A percentile compares a stretch with the other conserved stretches of the same genome.
Evolutionary conservation across 2,888 invertebrate genomes (phyloP).

Genomic region (Spodoptera littoralis): DNA sequence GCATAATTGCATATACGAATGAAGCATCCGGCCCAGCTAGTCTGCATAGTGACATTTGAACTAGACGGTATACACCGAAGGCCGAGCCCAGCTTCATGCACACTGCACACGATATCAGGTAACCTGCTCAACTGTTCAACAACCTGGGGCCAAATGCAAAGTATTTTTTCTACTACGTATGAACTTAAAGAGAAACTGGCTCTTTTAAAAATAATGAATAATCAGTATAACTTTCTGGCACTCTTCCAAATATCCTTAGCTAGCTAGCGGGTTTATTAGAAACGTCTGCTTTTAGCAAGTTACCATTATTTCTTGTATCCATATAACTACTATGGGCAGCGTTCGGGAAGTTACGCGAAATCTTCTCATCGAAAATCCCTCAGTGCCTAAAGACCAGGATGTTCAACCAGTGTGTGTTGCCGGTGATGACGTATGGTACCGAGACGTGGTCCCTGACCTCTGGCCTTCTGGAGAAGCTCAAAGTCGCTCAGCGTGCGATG

Average conservation of each 20-base stretch:
- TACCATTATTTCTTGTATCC: neutral
- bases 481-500: too few species aligned
- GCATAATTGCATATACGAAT: slow-evolving; percentile 6
- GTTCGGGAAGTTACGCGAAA: too few species aligned
- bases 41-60: slow-evolving; percentile 67
- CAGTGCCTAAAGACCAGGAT: too few species aligned
- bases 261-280: slow-evolving; percentile 26
- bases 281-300: slow-evolving; percentile 20
- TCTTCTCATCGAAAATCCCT: too few species aligned
- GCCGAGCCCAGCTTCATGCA: slow-evolving; percentile 60
- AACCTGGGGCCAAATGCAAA: slow-evolving; percentile 33
- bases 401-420: too few species aligned
- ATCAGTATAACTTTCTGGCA: slow-evolving; percentile 40
- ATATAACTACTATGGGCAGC: neutral
- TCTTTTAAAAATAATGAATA: slow-evolving; percentile 44
- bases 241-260: slow-evolving; percentile 35
- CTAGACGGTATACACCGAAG: slow-evolving; percentile 60
- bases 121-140: slow-evolving; percentile 18
- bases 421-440: too few species aligned
- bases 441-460: too few species aligned
- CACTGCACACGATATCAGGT: slow-evolving; percentile 55
- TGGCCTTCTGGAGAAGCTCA: too few species aligned
- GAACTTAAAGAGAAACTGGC: slow-evolving; percentile 41
- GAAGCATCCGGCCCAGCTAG: slow-evolving; percentile 29
- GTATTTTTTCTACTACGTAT: slow-evolving; percentile 31